Conservation (phyloP, 2,113 vertebrate species). For the Chelonoidis abingdonii region DNA sequence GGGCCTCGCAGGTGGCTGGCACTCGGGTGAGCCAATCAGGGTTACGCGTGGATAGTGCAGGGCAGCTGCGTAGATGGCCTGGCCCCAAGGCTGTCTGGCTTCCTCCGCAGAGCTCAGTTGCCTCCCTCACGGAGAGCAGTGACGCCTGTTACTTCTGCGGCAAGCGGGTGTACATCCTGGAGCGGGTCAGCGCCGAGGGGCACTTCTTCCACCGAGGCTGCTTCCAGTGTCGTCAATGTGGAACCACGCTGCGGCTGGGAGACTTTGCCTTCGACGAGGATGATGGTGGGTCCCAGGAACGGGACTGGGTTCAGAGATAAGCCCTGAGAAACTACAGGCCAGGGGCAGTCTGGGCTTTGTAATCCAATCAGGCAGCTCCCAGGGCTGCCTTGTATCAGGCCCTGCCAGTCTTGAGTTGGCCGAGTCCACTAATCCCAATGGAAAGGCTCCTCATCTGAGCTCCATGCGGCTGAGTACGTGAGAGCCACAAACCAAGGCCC, state of each 20-base stretch:
- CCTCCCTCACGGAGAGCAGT: slow-evolving; percentile 59
- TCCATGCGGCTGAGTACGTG: background rate
- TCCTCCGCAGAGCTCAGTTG: background rate
- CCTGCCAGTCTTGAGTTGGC: background rate
- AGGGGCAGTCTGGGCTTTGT: background rate
- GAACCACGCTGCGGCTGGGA: slow-evolving; percentile 86
- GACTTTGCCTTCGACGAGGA: slow-evolving; percentile 82
- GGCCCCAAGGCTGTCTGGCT: background rate
- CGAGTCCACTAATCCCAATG: background rate
- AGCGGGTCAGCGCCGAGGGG: slow-evolving; percentile 89
- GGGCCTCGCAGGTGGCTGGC: rapidly evolving
- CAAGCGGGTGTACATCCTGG: slow-evolving; percentile 87
- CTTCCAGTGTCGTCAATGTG: slow-evolving; percentile 87
- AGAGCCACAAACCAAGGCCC: background rate
- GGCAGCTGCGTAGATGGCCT: background rate
- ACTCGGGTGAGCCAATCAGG: rapidly evolving
- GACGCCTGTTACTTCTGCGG: slow-evolving; percentile 90
- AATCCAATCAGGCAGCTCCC: background rate
- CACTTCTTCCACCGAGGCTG: slow-evolving; percentile 94
- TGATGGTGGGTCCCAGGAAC: slow-evolving; percentile 79
- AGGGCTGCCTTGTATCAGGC: background rate
- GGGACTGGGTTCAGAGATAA: background rate
- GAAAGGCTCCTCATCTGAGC: background rate
- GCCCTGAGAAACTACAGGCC: background rate
- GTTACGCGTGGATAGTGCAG: background rate